Percentiles rank a stretch among this genome's conserved stretches.
Evolutionary conservation across 2,888 invertebrate species (phyloP).

Genomic region (Petrophora chlorosata): DNA sequence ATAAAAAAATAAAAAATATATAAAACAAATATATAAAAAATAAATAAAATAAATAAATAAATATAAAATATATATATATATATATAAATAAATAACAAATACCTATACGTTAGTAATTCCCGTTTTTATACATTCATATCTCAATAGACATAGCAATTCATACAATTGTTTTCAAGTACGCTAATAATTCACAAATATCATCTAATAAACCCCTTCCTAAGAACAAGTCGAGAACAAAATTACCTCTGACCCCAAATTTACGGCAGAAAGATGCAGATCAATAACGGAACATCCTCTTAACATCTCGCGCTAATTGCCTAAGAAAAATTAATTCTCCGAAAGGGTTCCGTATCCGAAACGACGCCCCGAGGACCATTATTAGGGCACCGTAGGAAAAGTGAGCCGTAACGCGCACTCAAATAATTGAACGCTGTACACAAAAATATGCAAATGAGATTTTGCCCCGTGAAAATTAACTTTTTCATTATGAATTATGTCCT

Average conservation of each 20-base stretch:
- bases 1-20: too few relatives aligned
- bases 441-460: slow-evolving; percentile 80
- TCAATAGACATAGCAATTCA: background rate
- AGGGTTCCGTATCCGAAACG: slow-evolving; percentile 70
- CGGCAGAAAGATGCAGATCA: slow-evolving; percentile 55
- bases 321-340: slow-evolving; percentile 81
- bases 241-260: slow-evolving; percentile 24
- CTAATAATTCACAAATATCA: slow-evolving; percentile 17
- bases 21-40: too few relatives aligned
- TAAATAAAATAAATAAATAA: too few relatives aligned
- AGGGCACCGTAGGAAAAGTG: slow-evolving; percentile 61
- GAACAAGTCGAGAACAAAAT: slow-evolving; percentile 28
- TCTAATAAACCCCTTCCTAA: slow-evolving; percentile 28
- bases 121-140: too few relatives aligned
- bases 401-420: slow-evolving; percentile 64
- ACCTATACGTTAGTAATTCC: background rate
- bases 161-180: slow-evolving; percentile 10
- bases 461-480: slow-evolving; percentile 80
- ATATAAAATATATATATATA: background rate
- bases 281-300: slow-evolving; percentile 59
- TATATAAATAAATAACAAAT: background rate
- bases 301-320: slow-evolving; percentile 76
- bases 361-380: slow-evolving; percentile 68
- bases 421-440: slow-evolving; percentile 75
- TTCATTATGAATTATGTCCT: slow-evolving; percentile 83